phyloP scores from a whole-genome alignment of 2,113 vertebrate genomes.

The Protobothrops mucrosquamatus region DNA sequence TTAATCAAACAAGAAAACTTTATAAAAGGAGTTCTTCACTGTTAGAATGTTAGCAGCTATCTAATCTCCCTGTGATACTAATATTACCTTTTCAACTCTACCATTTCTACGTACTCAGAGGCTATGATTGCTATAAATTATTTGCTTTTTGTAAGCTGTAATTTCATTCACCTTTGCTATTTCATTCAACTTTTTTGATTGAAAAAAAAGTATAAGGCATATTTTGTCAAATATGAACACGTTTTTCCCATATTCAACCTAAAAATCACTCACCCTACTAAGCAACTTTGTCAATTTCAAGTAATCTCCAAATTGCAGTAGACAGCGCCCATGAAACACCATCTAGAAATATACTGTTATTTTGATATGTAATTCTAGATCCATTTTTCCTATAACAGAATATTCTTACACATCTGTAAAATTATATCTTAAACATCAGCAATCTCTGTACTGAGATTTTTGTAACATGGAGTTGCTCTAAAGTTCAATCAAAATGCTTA shows the following conservation, averaged over 20 bases:
- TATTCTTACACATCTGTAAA: not conserved
- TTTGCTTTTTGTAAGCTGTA: conserved; percentile 24
- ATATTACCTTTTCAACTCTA: conserved; percentile 44
- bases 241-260: not conserved
- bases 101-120: conserved; percentile 33
- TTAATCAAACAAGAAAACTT: conserved; percentile 63
- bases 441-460: not conserved
- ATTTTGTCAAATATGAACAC: conserved; percentile 13
- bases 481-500: not conserved
- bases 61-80: conserved; percentile 54
- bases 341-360: not conserved
- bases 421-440: not conserved
- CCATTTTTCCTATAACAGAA: not conserved
- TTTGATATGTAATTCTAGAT: conserved; percentile 9
- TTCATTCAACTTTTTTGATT: conserved; percentile 27
- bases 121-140: conserved; percentile 55
- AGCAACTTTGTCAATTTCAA: not conserved
- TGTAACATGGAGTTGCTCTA: not conserved
- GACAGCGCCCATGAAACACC: not conserved
- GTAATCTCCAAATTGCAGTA: not conserved
- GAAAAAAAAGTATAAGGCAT: not conserved
- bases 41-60: conserved; percentile 57
- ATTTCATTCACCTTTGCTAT: conserved; percentile 44
- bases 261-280: not conserved
- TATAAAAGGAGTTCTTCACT: conserved; percentile 53